Percentiles rank a stretch among this genome's conserved stretches.
phyloP scores from a whole-genome alignment of 2,888 invertebrate species.

The Pherbina coryleti region DNA sequence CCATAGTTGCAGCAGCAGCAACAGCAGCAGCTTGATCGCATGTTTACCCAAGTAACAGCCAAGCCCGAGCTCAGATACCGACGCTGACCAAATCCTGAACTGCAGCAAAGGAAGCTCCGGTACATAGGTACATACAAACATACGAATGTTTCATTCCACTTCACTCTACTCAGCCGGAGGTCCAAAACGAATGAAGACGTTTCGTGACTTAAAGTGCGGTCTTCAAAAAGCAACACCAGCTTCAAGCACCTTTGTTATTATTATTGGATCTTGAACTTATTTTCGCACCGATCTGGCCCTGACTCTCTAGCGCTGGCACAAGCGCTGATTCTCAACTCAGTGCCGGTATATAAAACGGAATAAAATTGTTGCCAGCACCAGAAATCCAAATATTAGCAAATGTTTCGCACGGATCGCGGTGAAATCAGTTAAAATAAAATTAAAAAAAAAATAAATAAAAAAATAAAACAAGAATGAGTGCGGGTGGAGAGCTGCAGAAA shows the following conservation, averaged over 20 bases:
- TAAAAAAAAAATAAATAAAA: background rate
- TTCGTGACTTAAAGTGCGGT: constrained; percentile 63
- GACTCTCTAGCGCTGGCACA: background rate
- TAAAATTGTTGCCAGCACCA: constrained; percentile 2
- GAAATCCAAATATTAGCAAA: constrained; percentile 36
- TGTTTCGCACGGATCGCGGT: constrained; percentile 25
- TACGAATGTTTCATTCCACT: background rate
- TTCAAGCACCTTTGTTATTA: constrained; percentile 56
- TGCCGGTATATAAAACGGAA: constrained; percentile 9
- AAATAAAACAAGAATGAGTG: background rate
- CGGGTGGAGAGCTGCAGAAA: background rate
- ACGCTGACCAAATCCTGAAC: background rate
- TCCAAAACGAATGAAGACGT: constrained; percentile 65
- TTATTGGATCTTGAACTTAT: constrained; percentile 58
- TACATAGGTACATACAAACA: background rate
- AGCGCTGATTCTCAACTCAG: background rate
- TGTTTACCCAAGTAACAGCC: constrained; percentile 1
- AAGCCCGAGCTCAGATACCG: background rate
- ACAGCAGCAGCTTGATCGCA: constrained; percentile 28
- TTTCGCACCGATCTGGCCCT: constrained; percentile 57
- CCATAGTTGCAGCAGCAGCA: constrained; percentile 46
- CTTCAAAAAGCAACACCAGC: constrained; percentile 25
- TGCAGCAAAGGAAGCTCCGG: background rate
- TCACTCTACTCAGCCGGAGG: constrained; percentile 54
- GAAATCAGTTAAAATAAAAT: background rate